These are phyloP conservation scores for Anastatus disparis DNA, from an alignment of 1,140 invertebrate genomes.

Conservation along the genomic window DNA sequence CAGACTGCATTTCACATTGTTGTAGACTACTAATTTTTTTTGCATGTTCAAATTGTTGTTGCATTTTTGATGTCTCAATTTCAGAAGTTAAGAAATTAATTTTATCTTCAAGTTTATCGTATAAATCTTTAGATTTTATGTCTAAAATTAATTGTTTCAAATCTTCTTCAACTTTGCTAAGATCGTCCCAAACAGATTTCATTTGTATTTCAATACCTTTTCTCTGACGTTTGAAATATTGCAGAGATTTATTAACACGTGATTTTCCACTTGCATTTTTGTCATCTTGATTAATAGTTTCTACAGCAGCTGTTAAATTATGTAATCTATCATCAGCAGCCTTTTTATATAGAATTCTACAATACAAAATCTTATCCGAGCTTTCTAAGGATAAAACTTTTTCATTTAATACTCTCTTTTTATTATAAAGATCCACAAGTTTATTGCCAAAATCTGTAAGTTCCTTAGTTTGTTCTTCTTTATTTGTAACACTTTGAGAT, in stretches of 20 bases:
- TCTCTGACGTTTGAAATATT: constrained; percentile 63
- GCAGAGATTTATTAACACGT: constrained; percentile 61
- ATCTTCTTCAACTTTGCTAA: constrained; percentile 53
- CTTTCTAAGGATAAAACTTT: constrained; percentile 59
- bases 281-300: constrained; percentile 48
- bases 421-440: constrained; percentile 52
- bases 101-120: constrained; percentile 46
- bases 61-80: constrained; percentile 51
- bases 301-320: constrained; percentile 54
- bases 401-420: constrained; percentile 54
- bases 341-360: constrained; percentile 63
- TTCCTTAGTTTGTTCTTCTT: constrained; percentile 41
- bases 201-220: constrained; percentile 59
- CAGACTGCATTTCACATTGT: constrained; percentile 58
- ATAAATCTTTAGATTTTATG: constrained; percentile 47
- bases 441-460: constrained; percentile 46
- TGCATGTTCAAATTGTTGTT: constrained; percentile 56
- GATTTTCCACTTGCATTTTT: constrained; percentile 63
- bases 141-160: constrained; percentile 44
- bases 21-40: constrained; percentile 57
- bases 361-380: constrained; percentile 60
- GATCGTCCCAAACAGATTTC: constrained; percentile 54
- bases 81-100: constrained; percentile 41
- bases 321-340: constrained; percentile 62
- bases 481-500: constrained; percentile 1